Percentiles rank a stretch among this genome's conserved stretches.
These are phyloP conservation scores for Sciurus carolinensis DNA, from an alignment of 2,797 vertebrate genomes.

Conservation along the genomic window DNA sequence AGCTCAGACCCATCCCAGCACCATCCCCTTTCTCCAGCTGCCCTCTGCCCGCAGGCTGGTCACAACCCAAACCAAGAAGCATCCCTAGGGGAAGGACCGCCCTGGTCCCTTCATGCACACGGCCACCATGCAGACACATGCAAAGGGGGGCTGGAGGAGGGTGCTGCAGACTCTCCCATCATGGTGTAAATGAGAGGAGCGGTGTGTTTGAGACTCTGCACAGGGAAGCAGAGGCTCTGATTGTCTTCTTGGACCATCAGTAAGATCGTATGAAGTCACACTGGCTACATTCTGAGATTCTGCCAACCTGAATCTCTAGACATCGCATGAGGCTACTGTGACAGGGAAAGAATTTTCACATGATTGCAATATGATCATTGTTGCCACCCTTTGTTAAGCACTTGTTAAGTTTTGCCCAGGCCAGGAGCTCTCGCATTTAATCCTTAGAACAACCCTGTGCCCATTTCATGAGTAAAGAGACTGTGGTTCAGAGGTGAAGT, in stretches of 20 bases:
- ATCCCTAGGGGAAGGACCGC: background rate
- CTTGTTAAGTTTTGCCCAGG: background rate
- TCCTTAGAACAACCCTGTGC: background rate
- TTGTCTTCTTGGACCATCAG: background rate
- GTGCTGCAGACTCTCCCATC: fast-evolving
- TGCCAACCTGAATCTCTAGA: background rate
- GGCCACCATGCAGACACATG: background rate
- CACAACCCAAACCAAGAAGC: background rate
- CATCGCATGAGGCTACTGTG: background rate
- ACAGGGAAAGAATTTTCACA: background rate
- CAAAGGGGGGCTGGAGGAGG: conserved; percentile 26
- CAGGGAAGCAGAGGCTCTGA: background rate
- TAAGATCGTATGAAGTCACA: background rate
- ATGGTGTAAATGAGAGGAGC: background rate
- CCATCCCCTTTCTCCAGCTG: background rate
- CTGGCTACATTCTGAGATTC: background rate
- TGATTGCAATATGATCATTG: background rate
- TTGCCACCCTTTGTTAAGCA: background rate
- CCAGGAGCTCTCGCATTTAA: background rate
- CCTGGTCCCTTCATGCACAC: background rate
- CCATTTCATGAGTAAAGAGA: background rate
- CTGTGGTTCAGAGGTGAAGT: background rate
- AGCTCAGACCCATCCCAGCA: background rate
- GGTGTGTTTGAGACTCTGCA: background rate
- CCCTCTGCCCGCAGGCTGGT: conserved; percentile 32